These are phyloP conservation scores for Pipistrellus kuhlii DNA, from an alignment of 2,797 vertebrate genomes.

Conservation along the genomic window DNA sequence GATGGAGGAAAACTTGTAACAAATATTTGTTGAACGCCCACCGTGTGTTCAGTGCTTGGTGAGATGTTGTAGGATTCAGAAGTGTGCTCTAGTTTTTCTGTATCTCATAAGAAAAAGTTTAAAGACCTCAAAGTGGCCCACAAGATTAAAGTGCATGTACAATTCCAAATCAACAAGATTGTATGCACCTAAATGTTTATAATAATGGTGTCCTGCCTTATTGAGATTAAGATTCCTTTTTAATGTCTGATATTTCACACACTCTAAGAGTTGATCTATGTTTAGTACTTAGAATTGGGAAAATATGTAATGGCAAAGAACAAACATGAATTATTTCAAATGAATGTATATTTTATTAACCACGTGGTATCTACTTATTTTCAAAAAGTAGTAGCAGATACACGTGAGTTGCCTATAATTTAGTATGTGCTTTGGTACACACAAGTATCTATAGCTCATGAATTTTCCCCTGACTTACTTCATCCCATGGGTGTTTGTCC, in stretches of 20 bases:
- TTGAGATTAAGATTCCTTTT: conserved; percentile 22
- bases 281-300: conserved; percentile 28
- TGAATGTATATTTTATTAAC: conserved; percentile 33
- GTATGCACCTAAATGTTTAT: neutral
- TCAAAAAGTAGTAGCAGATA: conserved; percentile 18
- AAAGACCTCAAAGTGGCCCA: neutral
- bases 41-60: neutral
- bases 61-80: neutral
- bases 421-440: neutral
- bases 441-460: neutral
- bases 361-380: conserved; percentile 7
- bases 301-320: neutral
- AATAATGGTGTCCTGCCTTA: neutral
- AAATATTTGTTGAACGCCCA: neutral
- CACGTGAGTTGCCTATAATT: neutral
- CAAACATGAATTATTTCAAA: conserved; percentile 15
- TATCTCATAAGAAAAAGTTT: neutral
- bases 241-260: neutral
- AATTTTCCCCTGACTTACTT: neutral
- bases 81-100: neutral
- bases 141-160: neutral
- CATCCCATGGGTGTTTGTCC: neutral
- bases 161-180: neutral
- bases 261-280: neutral
- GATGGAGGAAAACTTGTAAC: neutral